phyloP scores from a whole-genome alignment of 2,888 invertebrate genomes.

The Gandaritis pyraliata region DNA sequence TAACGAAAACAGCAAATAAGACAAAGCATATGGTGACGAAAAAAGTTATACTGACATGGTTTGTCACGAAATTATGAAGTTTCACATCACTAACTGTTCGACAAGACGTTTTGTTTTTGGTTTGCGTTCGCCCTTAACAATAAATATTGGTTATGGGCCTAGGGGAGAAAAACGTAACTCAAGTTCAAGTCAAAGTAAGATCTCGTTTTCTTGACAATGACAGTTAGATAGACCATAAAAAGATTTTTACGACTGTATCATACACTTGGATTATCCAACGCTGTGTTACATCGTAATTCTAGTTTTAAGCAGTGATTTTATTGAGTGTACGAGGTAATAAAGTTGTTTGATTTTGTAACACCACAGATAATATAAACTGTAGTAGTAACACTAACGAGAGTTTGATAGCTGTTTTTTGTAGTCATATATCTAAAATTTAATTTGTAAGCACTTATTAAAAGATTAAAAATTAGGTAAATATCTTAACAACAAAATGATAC shows the following conservation, averaged over 20 bases:
- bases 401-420: slow-evolving; percentile 34
- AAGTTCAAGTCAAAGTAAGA: slow-evolving; percentile 30
- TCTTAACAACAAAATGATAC: too few species aligned
- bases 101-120: too few species aligned
- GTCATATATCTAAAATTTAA: slow-evolving; percentile 2
- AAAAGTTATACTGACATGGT: too few species aligned
- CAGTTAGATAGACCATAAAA: slow-evolving; percentile 36
- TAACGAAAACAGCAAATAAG: too few species aligned
- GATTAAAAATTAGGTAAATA: background rate
- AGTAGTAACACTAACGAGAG: slow-evolving; percentile 26
- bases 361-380: too few species aligned
- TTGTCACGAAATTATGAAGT: too few species aligned
- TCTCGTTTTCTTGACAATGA: slow-evolving; percentile 34
- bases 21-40: too few species aligned
- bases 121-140: too few species aligned
- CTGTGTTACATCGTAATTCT: slow-evolving; percentile 35
- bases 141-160: slow-evolving; percentile 36
- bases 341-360: slow-evolving; percentile 38
- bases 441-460: background rate
- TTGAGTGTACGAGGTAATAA: slow-evolving; percentile 42
- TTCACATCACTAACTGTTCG: too few species aligned
- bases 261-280: slow-evolving; percentile 38
- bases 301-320: slow-evolving; percentile 37
- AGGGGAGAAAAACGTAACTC: slow-evolving; percentile 47
- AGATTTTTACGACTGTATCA: slow-evolving; percentile 42